Base-by-base conservation (phyloP, 1,140 invertebrate genomes). In the Eumeta japonica region DNA sequence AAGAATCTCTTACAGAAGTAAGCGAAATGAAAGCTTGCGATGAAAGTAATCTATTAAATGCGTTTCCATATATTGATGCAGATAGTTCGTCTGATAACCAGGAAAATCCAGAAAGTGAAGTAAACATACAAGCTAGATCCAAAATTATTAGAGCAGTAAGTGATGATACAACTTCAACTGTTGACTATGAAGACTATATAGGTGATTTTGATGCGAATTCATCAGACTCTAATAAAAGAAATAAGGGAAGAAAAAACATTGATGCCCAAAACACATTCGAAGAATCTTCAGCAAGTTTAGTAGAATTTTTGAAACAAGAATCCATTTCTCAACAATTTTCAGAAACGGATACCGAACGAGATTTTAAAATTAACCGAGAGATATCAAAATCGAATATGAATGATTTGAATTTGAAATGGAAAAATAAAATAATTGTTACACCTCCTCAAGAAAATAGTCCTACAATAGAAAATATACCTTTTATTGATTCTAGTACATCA, bases 1-100 rank as follows among this genome's bases (percentile, higher is more conserved):
- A 83, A 46, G 83, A 83, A 56, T 85, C 82, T 30, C 67, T 85
- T 3, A 82, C 80, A 14, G 79, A 81, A 65, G 78, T 81, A 0
- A 81, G 77, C 51, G 79, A 81, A 39, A 50, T 81, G 38, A 81
- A 79, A 61, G 57, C 70, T 33, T 76, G 72, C 2, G 75, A 77
- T 50, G 75, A 76, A 42, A 75, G 62, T 48, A 59, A 70, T 47
- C 60, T 68, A 50, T 52, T 70, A 28, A 65, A 60, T 17, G 64
- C 60, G 10, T 46, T 74, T 20, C 72, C 73, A 24, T 77, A 64
- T 43, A 68, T 77, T 31, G 75, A 77, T 45, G 73, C 73, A 16
- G 75, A 77, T 38, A 77, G 75, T 46, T 77, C 75, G 16, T 77
- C 73, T 19, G 76, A 77, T 45, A 47, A 48, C 24, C 45, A 46